A percentile compares a stretch with the other conserved stretches of the same genome.
These are phyloP conservation scores for Hypanus sabinus DNA, from an alignment of 2,113 vertebrate genomes.

Conservation along the genomic window DNA sequence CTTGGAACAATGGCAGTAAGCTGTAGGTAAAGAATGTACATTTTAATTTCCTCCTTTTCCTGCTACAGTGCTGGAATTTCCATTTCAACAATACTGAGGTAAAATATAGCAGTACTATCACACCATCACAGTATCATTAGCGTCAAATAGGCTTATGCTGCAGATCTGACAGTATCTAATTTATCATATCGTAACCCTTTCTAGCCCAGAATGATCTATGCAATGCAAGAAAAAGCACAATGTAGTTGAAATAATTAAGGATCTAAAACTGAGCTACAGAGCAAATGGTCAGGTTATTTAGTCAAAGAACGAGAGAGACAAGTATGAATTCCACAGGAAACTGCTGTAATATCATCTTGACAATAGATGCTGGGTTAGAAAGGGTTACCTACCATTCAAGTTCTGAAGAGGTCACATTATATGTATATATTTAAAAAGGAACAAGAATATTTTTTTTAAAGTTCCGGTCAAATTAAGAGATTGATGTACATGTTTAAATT, in stretches of 20 bases:
- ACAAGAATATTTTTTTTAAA: conserved; percentile 5
- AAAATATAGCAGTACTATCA: not conserved
- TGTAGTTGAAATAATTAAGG: not conserved
- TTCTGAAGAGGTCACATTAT: not conserved
- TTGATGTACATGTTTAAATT: not conserved
- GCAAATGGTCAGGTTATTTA: not conserved
- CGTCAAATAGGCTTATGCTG: not conserved
- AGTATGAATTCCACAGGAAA: no score
- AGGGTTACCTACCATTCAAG: not conserved
- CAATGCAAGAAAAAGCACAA: not conserved
- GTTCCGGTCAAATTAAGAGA: not conserved
- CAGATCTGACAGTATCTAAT: not conserved
- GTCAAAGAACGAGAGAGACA: not conserved
- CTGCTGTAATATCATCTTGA: not conserved
- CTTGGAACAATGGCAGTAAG: not conserved
- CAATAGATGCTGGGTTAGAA: not conserved
- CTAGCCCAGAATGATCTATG: not conserved
- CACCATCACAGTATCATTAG: not conserved
- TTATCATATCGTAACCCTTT: not conserved
- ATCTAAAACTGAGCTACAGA: not conserved
- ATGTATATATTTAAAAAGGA: conserved; percentile 15
- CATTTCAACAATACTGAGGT: conserved; percentile 2
- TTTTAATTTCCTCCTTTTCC: not conserved
- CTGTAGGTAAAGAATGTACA: not conserved
- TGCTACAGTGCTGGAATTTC: not conserved